Evolutionary conservation across 2,888 invertebrate species (phyloP).

Genomic region (Eupithecia subfuscata): DNA sequence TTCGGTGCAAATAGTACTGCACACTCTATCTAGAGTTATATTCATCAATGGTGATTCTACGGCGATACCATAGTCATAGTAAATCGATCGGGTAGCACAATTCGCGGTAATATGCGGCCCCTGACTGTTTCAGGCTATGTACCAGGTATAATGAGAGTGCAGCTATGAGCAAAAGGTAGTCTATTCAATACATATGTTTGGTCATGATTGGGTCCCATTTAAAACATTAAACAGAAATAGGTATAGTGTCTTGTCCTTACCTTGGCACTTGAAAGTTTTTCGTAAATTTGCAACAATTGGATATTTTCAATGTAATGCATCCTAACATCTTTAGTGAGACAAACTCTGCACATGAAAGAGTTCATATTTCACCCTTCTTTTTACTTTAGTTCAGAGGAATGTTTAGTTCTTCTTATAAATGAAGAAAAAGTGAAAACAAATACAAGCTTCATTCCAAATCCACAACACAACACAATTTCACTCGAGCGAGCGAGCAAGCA

Average conservation of each 20-base stretch:
- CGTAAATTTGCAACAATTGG: conserved; percentile 7
- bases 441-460: neutral
- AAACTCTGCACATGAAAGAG: conserved; percentile 1
- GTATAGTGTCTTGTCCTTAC: neutral
- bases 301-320: conserved; percentile 15
- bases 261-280: conserved; percentile 18
- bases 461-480: too few relatives aligned
- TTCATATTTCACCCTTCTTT: neutral
- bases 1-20: too few relatives aligned
- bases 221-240: neutral
- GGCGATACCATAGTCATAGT: too few relatives aligned
- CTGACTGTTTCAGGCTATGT: too few relatives aligned
- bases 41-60: too few relatives aligned
- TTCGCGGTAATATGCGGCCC: too few relatives aligned
- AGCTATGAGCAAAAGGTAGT: too few relatives aligned
- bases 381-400: neutral
- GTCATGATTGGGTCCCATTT: neutral
- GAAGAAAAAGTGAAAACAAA: neutral
- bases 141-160: too few relatives aligned
- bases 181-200: neutral
- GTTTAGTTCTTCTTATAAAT: neutral
- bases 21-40: too few relatives aligned
- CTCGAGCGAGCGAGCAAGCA: neutral
- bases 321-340: conserved; percentile 2
- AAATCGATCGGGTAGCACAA: too few relatives aligned